Conservation (phyloP, 2,113 vertebrate species). For the Neotoma lepida region DNA sequence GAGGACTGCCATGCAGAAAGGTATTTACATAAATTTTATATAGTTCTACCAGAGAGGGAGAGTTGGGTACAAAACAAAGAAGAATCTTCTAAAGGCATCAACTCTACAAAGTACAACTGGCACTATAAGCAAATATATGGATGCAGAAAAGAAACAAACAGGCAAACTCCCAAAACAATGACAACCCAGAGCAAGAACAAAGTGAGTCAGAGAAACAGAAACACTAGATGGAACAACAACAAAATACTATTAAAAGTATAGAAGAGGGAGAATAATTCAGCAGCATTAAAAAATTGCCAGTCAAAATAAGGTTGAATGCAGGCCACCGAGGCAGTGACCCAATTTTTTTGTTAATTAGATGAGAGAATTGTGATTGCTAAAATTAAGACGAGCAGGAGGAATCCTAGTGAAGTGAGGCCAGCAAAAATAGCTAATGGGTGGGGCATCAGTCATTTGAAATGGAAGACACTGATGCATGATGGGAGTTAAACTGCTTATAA, state of each 20-base stretch:
- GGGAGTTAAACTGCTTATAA: neutral
- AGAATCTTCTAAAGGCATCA: neutral
- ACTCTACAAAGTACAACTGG: neutral
- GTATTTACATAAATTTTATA: neutral
- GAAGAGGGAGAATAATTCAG: neutral
- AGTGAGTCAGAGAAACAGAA: neutral
- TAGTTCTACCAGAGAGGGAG: neutral
- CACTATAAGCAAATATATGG: neutral
- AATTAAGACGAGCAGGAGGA: constrained; percentile 75
- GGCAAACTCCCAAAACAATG: no score
- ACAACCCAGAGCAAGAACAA: neutral
- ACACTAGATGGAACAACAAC: neutral
- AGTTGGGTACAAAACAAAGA: neutral
- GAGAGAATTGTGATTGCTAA: constrained; percentile 81
- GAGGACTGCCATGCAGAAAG: neutral
- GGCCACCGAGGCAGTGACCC: constrained; percentile 75
- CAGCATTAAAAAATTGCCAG: constrained; percentile 68
- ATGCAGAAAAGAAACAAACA: neutral
- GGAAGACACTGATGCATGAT: constrained; percentile 8
- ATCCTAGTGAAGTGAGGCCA: constrained; percentile 69
- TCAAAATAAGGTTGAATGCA: constrained; percentile 76
- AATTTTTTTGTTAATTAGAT: constrained; percentile 79
- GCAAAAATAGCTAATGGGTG: constrained; percentile 72
- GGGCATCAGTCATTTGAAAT: constrained; percentile 46
- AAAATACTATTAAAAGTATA: constrained; percentile 8